Evolutionary conservation across 2,113 vertebrate genomes (phyloP), one percentile per base, ranked within the genome.

Genomic region (Anarrhichthys ocellatus): DNA sequence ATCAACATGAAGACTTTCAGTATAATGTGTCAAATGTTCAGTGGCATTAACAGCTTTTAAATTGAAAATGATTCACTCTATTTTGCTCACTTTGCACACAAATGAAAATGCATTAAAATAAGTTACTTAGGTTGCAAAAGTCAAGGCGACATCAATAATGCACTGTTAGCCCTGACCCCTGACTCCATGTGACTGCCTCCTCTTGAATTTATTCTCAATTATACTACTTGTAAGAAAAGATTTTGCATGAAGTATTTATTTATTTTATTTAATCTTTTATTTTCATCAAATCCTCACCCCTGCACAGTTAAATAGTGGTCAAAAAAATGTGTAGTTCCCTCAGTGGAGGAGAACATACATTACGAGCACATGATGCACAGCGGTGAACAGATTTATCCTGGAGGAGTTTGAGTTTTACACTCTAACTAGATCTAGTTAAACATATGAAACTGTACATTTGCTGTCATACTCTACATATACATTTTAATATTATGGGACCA

Each of bases 331-430:
- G 15, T 44, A 24, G 10, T 72, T 54, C 27, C 44, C 75, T 42
- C 11, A 10, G 54, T 46, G n/a, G 17, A 62, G 27, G 29, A 70
- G 59, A 76, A 5, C 14, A 14, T 44, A 29, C 24, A 54, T 84
- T 73, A 84, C 59, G n/a, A 78, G 59, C 52, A 52, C 38, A 64
- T 44, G 40, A 42, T 9, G 10, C 36, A 63, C 18, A 9, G 52
- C 9, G 2, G 63, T 29, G 58, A 24, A 9, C 27, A 64, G 34
- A 83, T 42, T 71, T 64, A 32, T 24, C 40, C 42, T 36, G 9
- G 20, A 34, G 42, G 1, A 40, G 27, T 76, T 62, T 50, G 13
- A 69, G n/a, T 56, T 9, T 22, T 22, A 8, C 9, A 8, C 36
- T 13, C 40, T 32, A 67, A 61, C n/a, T n/a, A 52, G 17, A 65